Percentiles rank a stretch among this genome's conserved stretches.
These are phyloP conservation scores for Chromobotia macracanthus DNA, from an alignment of 2,797 vertebrate genomes.

Conservation along the genomic window DNA sequence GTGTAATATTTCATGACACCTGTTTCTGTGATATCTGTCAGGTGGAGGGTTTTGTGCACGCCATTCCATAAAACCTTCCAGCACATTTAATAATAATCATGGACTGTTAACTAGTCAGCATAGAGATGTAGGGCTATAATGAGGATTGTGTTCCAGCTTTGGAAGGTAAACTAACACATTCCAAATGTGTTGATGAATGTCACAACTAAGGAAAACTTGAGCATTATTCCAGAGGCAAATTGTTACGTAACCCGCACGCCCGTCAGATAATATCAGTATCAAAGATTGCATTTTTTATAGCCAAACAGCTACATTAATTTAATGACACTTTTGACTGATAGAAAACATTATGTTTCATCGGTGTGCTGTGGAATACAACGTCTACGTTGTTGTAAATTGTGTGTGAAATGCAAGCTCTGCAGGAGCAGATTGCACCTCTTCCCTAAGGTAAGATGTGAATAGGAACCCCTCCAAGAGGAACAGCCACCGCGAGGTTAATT, in stretches of 20 bases:
- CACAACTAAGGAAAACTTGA: conserved; percentile 45
- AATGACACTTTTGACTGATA: conserved; percentile 45
- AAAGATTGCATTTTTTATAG: conserved; percentile 40
- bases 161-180: conserved; percentile 48
- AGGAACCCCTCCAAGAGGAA: conserved; percentile 66
- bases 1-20: not conserved
- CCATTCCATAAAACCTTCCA: conserved; percentile 4
- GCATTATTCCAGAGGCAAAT: conserved; percentile 45
- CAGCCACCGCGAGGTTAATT: conserved; percentile 73
- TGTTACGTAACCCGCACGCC: conserved; percentile 44
- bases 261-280: conserved; percentile 42
- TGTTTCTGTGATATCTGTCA: not conserved
- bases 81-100: conserved; percentile 10
- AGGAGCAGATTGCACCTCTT: conserved; percentile 36
- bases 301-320: conserved; percentile 46
- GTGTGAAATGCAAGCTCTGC: conserved; percentile 53
- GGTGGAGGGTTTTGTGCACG: not conserved
- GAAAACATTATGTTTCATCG: conserved; percentile 40
- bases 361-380: conserved; percentile 34
- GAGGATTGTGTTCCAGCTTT: conserved; percentile 9
- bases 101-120: conserved; percentile 30
- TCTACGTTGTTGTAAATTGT: conserved; percentile 45
- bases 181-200: conserved; percentile 46
- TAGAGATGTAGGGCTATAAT: conserved; percentile 11
- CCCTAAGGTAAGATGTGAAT: conserved; percentile 51